Conservation (phyloP, 2,888 invertebrate species). For the Drosophila algonquin region DNA sequence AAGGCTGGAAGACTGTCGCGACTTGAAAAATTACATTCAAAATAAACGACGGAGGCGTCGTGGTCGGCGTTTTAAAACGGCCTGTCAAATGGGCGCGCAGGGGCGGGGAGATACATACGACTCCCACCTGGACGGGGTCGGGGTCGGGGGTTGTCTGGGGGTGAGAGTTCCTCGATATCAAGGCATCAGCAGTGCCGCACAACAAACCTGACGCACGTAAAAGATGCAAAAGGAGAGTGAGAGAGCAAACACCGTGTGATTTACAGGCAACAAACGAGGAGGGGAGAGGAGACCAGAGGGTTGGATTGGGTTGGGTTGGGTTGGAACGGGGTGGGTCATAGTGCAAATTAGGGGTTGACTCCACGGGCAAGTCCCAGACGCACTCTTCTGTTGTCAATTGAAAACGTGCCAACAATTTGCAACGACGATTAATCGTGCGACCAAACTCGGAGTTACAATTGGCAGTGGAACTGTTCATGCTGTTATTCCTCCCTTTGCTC, state of each 20-base stretch:
- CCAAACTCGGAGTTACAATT: constrained; percentile 61
- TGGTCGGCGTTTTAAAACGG: constrained; percentile 65
- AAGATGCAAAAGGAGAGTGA: constrained; percentile 79
- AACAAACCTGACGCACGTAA: constrained; percentile 65
- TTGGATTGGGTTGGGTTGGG: neutral
- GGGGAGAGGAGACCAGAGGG: constrained; percentile 3
- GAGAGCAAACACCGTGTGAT: constrained; percentile 77
- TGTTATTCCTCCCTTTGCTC: neutral
- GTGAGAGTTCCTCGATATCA: constrained; percentile 43
- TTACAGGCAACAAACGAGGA: constrained; percentile 64
- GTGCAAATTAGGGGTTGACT: constrained; percentile 76
- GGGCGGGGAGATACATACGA: neutral
- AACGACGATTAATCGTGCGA: constrained; percentile 82
- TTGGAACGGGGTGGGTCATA: constrained; percentile 18
- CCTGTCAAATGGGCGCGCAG: constrained; percentile 64
- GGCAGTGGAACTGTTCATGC: constrained; percentile 5
- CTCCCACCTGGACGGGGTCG: no score
- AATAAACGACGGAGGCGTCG: constrained; percentile 66
- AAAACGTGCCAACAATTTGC: constrained; percentile 84
- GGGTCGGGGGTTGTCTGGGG: neutral
- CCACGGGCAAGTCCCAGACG: constrained; percentile 36
- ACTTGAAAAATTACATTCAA: constrained; percentile 77
- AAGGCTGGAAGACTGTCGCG: constrained; percentile 74
- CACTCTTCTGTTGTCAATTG: constrained; percentile 78
- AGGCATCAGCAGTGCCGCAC: constrained; percentile 21